These are phyloP conservation scores for Marmota monax DNA, from an alignment of 2,113 vertebrate genomes.

Conservation along the genomic window DNA sequence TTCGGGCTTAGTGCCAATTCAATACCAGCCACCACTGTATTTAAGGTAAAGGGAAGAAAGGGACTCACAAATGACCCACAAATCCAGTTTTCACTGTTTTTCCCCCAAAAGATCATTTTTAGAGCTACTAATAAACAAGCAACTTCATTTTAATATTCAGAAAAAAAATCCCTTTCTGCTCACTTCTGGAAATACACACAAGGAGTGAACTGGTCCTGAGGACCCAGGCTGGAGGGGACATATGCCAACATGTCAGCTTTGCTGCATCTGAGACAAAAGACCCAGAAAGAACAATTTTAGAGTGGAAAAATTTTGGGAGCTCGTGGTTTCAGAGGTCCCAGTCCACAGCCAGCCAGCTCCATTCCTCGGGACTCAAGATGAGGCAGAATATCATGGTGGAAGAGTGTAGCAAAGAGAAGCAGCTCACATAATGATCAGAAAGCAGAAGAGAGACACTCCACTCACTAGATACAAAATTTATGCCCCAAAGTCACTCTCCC, in stretches of 20 bases:
- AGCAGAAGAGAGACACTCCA: no score
- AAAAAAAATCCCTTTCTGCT: neutral
- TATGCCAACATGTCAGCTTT: neutral
- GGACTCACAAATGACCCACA: neutral
- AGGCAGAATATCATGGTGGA: no score
- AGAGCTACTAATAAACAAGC: neutral
- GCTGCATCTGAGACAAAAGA: no score
- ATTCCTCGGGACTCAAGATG: no score
- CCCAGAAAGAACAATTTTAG: no score
- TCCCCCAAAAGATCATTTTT: neutral
- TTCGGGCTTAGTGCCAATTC: neutral
- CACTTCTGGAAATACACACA: neutral
- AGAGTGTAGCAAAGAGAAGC: no score
- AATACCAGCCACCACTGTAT: neutral
- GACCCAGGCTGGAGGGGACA: neutral
- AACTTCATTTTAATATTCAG: conserved; percentile 25
- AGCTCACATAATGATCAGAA: no score
- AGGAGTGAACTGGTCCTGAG: conserved; percentile 1
- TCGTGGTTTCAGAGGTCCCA: no score
- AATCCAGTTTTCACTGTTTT: conserved; percentile 12
- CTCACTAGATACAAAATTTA: no score
- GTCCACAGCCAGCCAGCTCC: no score
- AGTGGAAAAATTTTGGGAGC: no score
- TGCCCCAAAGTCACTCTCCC: no score
- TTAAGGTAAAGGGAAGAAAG: neutral